These are phyloP conservation scores for Platanista minor DNA, from an alignment of 2,113 vertebrate genomes.

Conservation along the genomic window DNA sequence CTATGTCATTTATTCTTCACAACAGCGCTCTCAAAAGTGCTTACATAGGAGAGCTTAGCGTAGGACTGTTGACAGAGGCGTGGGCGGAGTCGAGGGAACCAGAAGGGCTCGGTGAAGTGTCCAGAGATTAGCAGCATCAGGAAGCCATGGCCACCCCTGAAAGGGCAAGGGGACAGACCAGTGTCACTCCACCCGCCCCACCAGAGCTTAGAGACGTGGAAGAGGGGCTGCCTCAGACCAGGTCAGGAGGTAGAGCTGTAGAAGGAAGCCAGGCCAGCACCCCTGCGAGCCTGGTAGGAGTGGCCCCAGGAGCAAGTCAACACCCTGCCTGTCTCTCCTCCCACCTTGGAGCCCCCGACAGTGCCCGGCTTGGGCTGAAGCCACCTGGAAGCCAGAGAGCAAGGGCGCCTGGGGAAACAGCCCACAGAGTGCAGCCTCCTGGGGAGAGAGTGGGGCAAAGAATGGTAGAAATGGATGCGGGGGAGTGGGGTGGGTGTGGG, in stretches of 20 bases:
- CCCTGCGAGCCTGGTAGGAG: background rate
- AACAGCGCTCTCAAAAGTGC: accelerated
- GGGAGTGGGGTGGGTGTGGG: background rate
- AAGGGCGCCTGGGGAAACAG: background rate
- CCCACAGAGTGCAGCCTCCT: background rate
- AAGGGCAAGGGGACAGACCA: background rate
- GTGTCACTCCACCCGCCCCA: background rate
- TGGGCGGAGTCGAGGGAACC: background rate
- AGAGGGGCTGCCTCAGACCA: background rate
- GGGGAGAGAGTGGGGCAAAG: background rate
- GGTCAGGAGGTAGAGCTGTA: background rate
- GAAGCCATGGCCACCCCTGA: background rate
- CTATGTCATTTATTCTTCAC: background rate
- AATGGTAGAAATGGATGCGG: background rate
- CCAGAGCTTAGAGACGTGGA: background rate
- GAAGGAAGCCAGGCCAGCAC: background rate
- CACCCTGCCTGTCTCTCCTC: background rate
- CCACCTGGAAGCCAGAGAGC: background rate
- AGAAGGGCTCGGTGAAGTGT: background rate
- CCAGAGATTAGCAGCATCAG: background rate
- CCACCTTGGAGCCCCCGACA: background rate
- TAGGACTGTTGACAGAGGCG: background rate
- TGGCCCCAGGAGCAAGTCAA: background rate
- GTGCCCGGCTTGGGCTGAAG: background rate
- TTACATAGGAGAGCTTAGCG: background rate